These are phyloP conservation scores for Leptarthrus brevirostris DNA, from an alignment of 2,888 invertebrate species.

Conservation along the genomic window DNA sequence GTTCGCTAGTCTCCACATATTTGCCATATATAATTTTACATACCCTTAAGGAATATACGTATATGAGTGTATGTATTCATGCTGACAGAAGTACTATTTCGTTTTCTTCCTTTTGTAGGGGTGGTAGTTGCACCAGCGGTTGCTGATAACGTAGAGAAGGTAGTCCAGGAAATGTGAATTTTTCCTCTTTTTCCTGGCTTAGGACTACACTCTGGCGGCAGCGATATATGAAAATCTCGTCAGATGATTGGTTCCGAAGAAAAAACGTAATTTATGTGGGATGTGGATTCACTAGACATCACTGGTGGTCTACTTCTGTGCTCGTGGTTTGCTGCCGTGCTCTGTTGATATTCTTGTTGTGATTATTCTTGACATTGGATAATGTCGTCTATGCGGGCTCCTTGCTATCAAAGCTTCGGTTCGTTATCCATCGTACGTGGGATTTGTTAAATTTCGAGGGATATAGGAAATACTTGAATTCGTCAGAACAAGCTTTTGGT, in stretches of 20 bases:
- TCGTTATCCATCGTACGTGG: slow-evolving; percentile 44
- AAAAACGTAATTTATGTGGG: slow-evolving; percentile 43
- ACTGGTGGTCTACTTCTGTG: not conserved
- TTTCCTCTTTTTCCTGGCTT: slow-evolving; percentile 29
- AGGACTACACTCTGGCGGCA: slow-evolving; percentile 15
- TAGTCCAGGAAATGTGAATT: slow-evolving; percentile 13
- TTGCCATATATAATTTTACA: not conserved
- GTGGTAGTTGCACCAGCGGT: not conserved
- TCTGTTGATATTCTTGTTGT: slow-evolving; percentile 37
- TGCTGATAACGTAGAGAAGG: not conserved
- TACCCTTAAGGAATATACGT: not conserved
- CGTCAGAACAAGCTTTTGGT: slow-evolving; percentile 13
- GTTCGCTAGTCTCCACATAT: slow-evolving; percentile 38
- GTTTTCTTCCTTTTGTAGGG: not conserved
- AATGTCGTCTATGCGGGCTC: slow-evolving; percentile 26
- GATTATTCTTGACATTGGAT: slow-evolving; percentile 43
- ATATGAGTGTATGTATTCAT: slow-evolving; percentile 2
- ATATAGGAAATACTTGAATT: slow-evolving; percentile 26
- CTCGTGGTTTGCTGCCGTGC: slow-evolving; percentile 3
- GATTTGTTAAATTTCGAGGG: slow-evolving; percentile 13
- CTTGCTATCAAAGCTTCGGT: slow-evolving; percentile 5
- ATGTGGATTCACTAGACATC: slow-evolving; percentile 9
- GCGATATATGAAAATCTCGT: slow-evolving; percentile 46
- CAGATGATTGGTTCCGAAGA: slow-evolving; percentile 47
- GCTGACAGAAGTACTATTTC: slow-evolving; percentile 29